These are phyloP conservation scores for Mohoua ochrocephala DNA, from an alignment of 2,113 vertebrate genomes.

Conservation along the genomic window DNA sequence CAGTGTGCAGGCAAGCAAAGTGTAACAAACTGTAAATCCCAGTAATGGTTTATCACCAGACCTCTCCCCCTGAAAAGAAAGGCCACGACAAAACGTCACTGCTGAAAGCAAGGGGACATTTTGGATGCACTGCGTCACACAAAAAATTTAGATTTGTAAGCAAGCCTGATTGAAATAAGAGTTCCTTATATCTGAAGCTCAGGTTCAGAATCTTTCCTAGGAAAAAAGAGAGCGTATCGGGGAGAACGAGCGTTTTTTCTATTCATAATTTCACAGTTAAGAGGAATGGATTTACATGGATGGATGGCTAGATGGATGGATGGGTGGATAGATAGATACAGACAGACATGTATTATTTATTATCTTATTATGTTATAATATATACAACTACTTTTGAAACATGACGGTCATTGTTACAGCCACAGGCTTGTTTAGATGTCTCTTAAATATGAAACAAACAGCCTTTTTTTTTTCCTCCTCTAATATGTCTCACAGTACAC, in stretches of 20 bases:
- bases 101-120: neutral
- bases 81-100: neutral
- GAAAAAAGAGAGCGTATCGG: neutral
- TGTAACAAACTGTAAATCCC: neutral
- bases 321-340: neutral
- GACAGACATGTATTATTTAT: constrained; percentile 54
- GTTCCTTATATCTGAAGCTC: neutral
- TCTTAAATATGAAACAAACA: neutral
- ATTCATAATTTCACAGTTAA: neutral
- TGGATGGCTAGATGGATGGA: constrained; percentile 21
- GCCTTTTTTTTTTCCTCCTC: neutral
- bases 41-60: neutral
- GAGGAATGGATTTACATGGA: constrained; percentile 9
- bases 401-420: neutral
- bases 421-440: neutral
- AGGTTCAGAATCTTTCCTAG: neutral
- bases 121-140: neutral
- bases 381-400: constrained; percentile 39
- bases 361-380: constrained; percentile 33
- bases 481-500: neutral
- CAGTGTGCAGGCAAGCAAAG: neutral
- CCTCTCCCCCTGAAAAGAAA: neutral
- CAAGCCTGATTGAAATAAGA: neutral
- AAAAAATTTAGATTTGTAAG: neutral
- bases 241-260: neutral